Evolutionary conservation across 1,140 invertebrate genomes (phyloP).

Genomic region (Hyposmocoma kahamanoa): DNA sequence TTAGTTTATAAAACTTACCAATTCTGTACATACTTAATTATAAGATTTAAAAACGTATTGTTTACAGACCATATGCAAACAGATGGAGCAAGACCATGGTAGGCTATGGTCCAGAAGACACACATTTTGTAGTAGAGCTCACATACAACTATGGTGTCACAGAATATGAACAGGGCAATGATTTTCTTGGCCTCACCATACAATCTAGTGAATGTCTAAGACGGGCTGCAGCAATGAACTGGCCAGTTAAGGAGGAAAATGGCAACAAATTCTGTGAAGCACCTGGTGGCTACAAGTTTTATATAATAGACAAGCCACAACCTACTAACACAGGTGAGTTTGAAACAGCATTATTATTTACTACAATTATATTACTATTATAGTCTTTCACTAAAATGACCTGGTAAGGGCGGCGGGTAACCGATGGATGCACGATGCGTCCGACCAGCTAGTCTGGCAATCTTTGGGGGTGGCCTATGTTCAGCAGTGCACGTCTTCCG

Average conservation of each 20-base stretch:
- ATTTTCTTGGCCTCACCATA: conserved; percentile 92
- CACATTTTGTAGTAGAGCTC: conserved; percentile 96
- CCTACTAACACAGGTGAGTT: conserved; percentile 76
- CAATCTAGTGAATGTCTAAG: conserved; percentile 84
- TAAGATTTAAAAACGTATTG: too few relatives aligned
- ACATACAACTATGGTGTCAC: conserved; percentile 98
- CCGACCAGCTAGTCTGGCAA: too few relatives aligned
- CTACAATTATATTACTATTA: too few relatives aligned
- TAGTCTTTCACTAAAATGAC: too few relatives aligned
- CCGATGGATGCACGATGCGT: too few relatives aligned
- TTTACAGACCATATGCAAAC: conserved; percentile 92
- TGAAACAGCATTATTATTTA: too few relatives aligned
- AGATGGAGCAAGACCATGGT: conserved; percentile 99
- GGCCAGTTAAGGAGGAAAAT: conserved; percentile 79
- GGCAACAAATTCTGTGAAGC: conserved; percentile 80
- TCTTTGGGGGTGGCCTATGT: too few relatives aligned
- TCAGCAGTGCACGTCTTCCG: too few relatives aligned
- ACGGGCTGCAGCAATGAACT: conserved; percentile 79
- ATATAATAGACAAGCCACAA: conserved; percentile 82
- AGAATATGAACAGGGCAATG: conserved; percentile 89
- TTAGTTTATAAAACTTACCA: too few relatives aligned
- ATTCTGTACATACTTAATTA: too few relatives aligned
- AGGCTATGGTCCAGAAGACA: conserved; percentile 96
- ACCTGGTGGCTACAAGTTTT: conserved; percentile 94
- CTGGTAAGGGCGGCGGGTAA: too few relatives aligned